Percentiles rank a stretch among this genome's conserved stretches.
phyloP scores from a whole-genome alignment of 2,888 invertebrate species.

The Podotricha telesiphe region DNA sequence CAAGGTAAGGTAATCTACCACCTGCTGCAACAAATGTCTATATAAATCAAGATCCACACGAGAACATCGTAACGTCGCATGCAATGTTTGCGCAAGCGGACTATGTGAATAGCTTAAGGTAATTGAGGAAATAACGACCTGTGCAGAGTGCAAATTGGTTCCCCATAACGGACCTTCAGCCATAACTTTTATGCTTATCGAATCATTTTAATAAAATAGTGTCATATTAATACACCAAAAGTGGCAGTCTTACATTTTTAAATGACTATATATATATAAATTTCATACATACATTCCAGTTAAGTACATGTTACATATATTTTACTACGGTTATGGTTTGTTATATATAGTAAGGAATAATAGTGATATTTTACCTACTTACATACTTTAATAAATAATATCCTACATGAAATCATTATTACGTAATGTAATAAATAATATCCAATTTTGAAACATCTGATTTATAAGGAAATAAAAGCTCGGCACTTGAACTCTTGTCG shows the following conservation, averaged over 20 bases:
- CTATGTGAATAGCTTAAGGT: slow-evolving; percentile 62
- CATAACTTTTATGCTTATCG: slow-evolving; percentile 42
- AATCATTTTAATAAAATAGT: slow-evolving; percentile 28
- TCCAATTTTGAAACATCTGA: slow-evolving; percentile 31
- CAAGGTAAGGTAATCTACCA: slow-evolving; percentile 55
- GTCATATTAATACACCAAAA: slow-evolving; percentile 6
- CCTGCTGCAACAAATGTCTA: slow-evolving; percentile 51
- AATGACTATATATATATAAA: too few relatives aligned
- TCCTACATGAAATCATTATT: neutral
- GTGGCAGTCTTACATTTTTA: neutral
- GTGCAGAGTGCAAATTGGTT: slow-evolving; percentile 70
- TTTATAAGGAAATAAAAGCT: slow-evolving; percentile 46
- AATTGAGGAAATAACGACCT: slow-evolving; percentile 66
- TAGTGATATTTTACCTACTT: too few relatives aligned
- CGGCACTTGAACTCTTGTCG: slow-evolving; percentile 49
- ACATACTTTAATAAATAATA: too few relatives aligned
- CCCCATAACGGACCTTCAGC: slow-evolving; percentile 62
- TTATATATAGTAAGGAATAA: too few relatives aligned
- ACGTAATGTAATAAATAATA: neutral
- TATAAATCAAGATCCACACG: slow-evolving; percentile 58
- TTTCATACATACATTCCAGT: neutral
- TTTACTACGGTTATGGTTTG: too few relatives aligned
- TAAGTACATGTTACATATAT: too few relatives aligned
- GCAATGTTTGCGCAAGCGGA: slow-evolving; percentile 67
- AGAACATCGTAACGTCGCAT: slow-evolving; percentile 65